A percentile compares a stretch with the other conserved stretches of the same genome.
phyloP scores from a whole-genome alignment of 1,140 invertebrate genomes.

The Apis cerana region DNA sequence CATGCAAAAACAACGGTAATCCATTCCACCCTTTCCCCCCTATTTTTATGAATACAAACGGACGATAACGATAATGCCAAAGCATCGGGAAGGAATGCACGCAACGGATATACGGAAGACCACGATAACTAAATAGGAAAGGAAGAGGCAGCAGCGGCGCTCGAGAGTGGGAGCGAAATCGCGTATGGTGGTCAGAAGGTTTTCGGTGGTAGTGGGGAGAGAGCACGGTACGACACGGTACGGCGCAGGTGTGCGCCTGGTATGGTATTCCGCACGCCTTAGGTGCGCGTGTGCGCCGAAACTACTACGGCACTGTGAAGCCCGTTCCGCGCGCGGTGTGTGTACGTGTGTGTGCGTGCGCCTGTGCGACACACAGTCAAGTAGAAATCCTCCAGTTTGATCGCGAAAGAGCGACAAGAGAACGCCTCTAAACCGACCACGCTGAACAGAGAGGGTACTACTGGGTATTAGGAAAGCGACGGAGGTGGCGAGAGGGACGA shows the following conservation, averaged over 20 bases:
- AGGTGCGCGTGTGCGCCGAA: slow-evolving; percentile 44
- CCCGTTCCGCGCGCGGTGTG: too few species aligned
- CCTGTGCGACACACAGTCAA: slow-evolving; percentile 37
- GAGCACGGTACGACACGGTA: background rate
- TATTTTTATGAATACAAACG: too few species aligned
- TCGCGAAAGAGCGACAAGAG: slow-evolving; percentile 23
- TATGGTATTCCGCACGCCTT: slow-evolving; percentile 37
- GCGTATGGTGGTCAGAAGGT: slow-evolving; percentile 15
- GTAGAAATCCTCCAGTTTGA: slow-evolving; percentile 14
- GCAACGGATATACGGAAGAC: too few species aligned
- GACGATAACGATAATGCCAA: too few species aligned
- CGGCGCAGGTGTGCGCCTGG: slow-evolving; percentile 45
- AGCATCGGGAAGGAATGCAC: too few species aligned
- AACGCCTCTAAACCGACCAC: background rate
- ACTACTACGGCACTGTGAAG: slow-evolving; percentile 6
- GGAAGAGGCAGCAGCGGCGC: background rate
- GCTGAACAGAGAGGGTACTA: background rate
- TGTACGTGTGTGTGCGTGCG: background rate
- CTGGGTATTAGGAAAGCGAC: too few species aligned
- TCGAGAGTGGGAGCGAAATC: background rate
- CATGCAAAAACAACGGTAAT: too few species aligned
- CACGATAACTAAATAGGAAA: background rate
- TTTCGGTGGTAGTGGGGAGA: slow-evolving; percentile 21
- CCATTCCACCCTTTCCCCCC: too few species aligned
- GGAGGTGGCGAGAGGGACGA: background rate